Evolutionary conservation across 2,888 invertebrate species (phyloP).

Genomic region (Drosophila seclusa): DNA sequence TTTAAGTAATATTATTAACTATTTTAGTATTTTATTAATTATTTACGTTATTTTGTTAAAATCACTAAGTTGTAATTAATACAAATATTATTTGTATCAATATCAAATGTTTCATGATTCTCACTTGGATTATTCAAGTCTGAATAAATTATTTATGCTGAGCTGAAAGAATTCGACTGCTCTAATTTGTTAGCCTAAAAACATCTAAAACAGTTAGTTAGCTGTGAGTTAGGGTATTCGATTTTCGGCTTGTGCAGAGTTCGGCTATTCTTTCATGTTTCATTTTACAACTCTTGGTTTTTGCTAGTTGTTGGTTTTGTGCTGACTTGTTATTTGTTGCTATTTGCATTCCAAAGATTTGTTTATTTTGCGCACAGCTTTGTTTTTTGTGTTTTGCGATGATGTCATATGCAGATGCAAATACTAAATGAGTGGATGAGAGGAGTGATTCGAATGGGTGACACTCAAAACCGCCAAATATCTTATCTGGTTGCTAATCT

Average conservation of each 20-base stretch:
- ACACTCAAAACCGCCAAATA: constrained; percentile 5
- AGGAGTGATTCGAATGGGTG: not conserved
- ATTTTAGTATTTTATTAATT: not conserved
- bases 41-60: not conserved
- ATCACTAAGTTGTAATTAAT: not conserved
- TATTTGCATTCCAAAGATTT: constrained; percentile 51
- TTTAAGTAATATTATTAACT: too few species aligned
- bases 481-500: constrained; percentile 39
- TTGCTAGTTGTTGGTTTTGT: constrained; percentile 15
- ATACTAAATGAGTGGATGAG: constrained; percentile 4
- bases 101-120: not conserved
- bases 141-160: too few species aligned
- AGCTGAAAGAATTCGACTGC: not conserved
- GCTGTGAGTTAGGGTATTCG: constrained; percentile 11
- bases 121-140: too few species aligned
- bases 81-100: not conserved
- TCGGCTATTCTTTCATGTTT: constrained; percentile 8
- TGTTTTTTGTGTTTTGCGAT: constrained; percentile 49
- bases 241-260: not conserved
- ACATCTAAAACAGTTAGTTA: not conserved
- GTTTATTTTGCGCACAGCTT: constrained; percentile 63
- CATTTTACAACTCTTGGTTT: constrained; percentile 17
- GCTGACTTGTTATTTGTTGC: constrained; percentile 50
- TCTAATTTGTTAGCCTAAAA: not conserved
- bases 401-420: constrained; percentile 75